These are phyloP conservation scores for Drosophila kikkawai DNA, from an alignment of 1,140 invertebrate genomes.

Conservation along the genomic window DNA sequence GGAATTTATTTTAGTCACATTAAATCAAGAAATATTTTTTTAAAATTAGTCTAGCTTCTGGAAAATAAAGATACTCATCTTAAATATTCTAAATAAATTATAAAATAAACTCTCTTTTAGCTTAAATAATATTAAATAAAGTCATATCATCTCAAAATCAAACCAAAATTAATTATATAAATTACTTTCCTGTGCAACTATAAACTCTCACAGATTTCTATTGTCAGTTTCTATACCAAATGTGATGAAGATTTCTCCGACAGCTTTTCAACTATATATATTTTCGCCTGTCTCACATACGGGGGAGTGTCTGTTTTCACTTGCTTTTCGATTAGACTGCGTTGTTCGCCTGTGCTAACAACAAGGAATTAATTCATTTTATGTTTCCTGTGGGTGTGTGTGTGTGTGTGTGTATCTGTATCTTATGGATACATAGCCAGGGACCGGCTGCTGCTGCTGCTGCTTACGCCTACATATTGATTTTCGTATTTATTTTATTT, in stretches of 20 bases:
- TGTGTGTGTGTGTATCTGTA: conserved; percentile 23
- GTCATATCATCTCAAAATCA: not conserved
- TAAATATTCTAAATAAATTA: not conserved
- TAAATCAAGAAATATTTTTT: too few relatives aligned
- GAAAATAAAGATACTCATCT: too few relatives aligned
- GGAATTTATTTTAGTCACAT: too few relatives aligned
- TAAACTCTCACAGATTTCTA: too few relatives aligned
- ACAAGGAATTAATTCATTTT: conserved; percentile 82
- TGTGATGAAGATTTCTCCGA: conserved; percentile 6
- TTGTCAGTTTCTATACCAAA: not conserved
- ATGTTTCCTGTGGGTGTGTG: conserved; percentile 68
- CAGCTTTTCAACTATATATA: not conserved
- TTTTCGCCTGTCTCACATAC: conserved; percentile 1
- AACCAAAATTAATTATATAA: not conserved
- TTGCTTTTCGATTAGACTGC: conserved; percentile 80
- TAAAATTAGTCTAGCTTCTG: too few relatives aligned
- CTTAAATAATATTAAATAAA: not conserved
- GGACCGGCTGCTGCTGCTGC: conserved; percentile 52
- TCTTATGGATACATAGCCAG: conserved; percentile 54
- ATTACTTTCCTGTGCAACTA: not conserved
- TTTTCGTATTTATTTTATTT: conserved; percentile 78
- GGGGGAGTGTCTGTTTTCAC: conserved; percentile 64
- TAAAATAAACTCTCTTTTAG: not conserved
- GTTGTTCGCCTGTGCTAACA: conserved; percentile 56
- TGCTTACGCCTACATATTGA: conserved; percentile 83